Evolutionary conservation across 2,888 invertebrate genomes (phyloP).

Genomic region (Pristionchus arcanus): DNA sequence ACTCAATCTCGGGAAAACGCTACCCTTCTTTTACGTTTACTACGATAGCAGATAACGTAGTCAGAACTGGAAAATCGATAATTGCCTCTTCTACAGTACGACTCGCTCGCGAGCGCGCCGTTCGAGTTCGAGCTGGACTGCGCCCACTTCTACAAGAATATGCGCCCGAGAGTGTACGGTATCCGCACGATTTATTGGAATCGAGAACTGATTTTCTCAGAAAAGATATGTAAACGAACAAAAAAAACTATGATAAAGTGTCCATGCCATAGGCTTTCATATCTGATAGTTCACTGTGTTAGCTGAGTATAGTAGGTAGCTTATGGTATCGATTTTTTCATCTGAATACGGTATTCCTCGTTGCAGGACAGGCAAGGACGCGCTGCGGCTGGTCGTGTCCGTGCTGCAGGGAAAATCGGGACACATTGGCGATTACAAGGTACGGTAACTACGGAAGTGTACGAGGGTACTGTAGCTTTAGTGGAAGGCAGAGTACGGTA

Average conservation of each 20-base stretch:
- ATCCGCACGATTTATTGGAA: neutral
- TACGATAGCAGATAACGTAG: too few relatives aligned
- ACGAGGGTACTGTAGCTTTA: too few relatives aligned
- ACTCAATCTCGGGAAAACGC: too few relatives aligned
- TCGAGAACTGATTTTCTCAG: neutral
- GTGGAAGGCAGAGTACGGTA: too few relatives aligned
- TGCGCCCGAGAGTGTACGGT: neutral
- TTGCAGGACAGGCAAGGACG: neutral
- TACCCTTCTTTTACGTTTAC: too few relatives aligned
- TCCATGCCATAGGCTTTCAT: too few relatives aligned
- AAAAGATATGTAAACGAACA: too few relatives aligned
- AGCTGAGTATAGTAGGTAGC: too few relatives aligned
- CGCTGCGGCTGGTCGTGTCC: neutral
- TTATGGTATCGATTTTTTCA: neutral
- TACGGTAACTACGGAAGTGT: neutral
- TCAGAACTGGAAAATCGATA: too few relatives aligned
- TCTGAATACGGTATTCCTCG: neutral
- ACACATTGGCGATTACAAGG: constrained; percentile 31
- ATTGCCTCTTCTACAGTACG: neutral
- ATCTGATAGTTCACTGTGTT: too few relatives aligned
- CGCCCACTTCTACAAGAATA: neutral
- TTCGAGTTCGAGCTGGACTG: constrained; percentile 25
- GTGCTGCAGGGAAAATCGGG: constrained; percentile 19
- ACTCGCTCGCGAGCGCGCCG: neutral
- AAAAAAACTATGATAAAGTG: too few relatives aligned